Conservation (phyloP, 2,113 vertebrate genomes). For the Oreochromis tanganicae region DNA sequence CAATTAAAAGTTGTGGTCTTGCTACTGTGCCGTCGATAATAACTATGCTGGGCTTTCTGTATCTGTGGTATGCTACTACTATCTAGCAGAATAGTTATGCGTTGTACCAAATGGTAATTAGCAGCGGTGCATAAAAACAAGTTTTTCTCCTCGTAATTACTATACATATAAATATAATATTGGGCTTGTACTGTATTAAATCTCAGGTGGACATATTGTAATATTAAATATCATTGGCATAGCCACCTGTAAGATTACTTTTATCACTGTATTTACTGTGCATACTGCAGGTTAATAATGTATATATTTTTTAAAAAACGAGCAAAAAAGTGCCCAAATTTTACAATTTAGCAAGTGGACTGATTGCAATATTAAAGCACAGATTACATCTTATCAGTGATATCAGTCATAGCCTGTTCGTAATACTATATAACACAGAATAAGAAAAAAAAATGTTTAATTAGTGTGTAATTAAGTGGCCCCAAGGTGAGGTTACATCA, state of each 20-base stretch:
- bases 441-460: background rate
- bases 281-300: background rate
- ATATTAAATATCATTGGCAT: background rate
- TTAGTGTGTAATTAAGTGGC: background rate
- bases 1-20: background rate
- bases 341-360: background rate
- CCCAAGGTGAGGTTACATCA: background rate
- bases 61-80: background rate
- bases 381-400: background rate
- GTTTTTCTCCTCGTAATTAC: background rate
- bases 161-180: background rate
- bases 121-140: background rate
- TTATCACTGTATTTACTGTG: background rate
- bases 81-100: background rate
- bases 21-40: background rate
- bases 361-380: background rate
- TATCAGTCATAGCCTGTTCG: background rate
- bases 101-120: background rate
- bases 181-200: background rate
- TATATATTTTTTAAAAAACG: fast-evolving
- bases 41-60: background rate
- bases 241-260: background rate
- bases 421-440: too few species aligned
- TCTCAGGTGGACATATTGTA: background rate
- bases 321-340: background rate